A percentile compares a stretch with the other conserved stretches of the same genome.
Conservation (phyloP, 1,140 invertebrate genomes). For the Drosophila lacteicornis region DNA sequence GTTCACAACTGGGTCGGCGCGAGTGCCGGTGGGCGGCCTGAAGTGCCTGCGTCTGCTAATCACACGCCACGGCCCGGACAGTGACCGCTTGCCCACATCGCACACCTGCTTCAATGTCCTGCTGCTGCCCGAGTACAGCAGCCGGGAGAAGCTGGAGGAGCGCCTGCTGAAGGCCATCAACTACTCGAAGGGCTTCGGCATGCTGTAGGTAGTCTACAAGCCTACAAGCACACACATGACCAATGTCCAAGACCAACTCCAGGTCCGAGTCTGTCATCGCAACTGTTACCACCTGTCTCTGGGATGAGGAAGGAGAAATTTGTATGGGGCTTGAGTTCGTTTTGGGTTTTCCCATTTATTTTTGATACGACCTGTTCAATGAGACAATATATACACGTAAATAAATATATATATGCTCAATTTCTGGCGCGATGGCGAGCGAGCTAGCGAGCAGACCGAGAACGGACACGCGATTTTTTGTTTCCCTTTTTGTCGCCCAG, state of each 20-base stretch:
- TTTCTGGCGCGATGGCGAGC: slow-evolving; percentile 40
- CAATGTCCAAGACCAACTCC: slow-evolving; percentile 18
- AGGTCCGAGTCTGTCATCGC: slow-evolving; percentile 48
- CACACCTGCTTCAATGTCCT: slow-evolving; percentile 99
- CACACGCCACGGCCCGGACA: slow-evolving; percentile 91
- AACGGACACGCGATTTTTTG: slow-evolving; percentile 41
- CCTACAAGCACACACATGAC: slow-evolving; percentile 5
- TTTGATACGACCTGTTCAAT: slow-evolving; percentile 78
- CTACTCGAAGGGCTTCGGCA: slow-evolving; percentile 94
- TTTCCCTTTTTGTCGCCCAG: slow-evolving; percentile 58
- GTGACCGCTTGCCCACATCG: slow-evolving; percentile 91
- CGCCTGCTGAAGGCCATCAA: slow-evolving; percentile 96
- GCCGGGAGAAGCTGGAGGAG: slow-evolving; percentile 93
- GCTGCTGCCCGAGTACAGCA: slow-evolving; percentile 94
- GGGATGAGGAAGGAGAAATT: slow-evolving; percentile 35
- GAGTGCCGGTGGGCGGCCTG: slow-evolving; percentile 97
- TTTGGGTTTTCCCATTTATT: slow-evolving; percentile 74
- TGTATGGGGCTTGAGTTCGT: slow-evolving; percentile 63
- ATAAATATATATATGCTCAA: slow-evolving; percentile 63
- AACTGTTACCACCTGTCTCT: slow-evolving; percentile 76
- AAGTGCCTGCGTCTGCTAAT: slow-evolving; percentile 94
- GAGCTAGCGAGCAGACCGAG: slow-evolving; percentile 25
- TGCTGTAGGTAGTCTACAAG: slow-evolving; percentile 87
- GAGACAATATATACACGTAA: slow-evolving; percentile 68
- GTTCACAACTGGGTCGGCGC: slow-evolving; percentile 97